Evolutionary conservation across 2,113 vertebrate species (phyloP).

Genomic region (Polypterus senegalus): DNA sequence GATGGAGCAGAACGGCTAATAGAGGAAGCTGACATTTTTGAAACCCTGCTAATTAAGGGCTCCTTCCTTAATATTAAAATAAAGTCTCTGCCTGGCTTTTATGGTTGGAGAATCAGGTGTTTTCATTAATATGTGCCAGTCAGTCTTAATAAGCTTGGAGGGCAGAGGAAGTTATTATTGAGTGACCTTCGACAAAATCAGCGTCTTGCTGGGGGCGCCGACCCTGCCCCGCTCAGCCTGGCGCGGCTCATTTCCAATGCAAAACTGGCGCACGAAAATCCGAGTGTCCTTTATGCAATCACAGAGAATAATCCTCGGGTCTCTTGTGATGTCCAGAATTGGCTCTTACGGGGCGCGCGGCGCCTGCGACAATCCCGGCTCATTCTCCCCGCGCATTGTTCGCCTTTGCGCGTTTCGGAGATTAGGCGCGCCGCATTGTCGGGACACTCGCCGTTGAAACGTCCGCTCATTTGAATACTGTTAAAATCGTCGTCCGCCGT

Average conservation of each 20-base stretch:
- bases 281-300: constrained; percentile 78
- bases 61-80: constrained; percentile 75
- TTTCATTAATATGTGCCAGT: constrained; percentile 83
- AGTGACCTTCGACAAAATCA: constrained; percentile 82
- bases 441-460: constrained; percentile 71
- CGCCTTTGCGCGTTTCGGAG: constrained; percentile 61
- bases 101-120: constrained; percentile 78
- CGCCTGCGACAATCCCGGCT: too few species aligned
- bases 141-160: constrained; percentile 79
- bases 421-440: constrained; percentile 62
- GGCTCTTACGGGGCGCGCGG: constrained; percentile 47
- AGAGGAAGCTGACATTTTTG: constrained; percentile 80
- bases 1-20: constrained; percentile 77
- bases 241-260: constrained; percentile 76
- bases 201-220: constrained; percentile 70
- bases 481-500: constrained; percentile 71
- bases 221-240: constrained; percentile 58
- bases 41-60: constrained; percentile 78
- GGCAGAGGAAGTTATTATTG: constrained; percentile 75
- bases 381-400: constrained; percentile 62
- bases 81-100: constrained; percentile 70
- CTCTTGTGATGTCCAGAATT: constrained; percentile 72
- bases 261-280: constrained; percentile 68
- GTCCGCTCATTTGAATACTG: constrained; percentile 76
- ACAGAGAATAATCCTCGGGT: constrained; percentile 78